Percentiles rank a stretch among this genome's conserved stretches.
These are phyloP conservation scores for Indri indri DNA, from an alignment of 2,113 vertebrate genomes.

Conservation along the genomic window DNA sequence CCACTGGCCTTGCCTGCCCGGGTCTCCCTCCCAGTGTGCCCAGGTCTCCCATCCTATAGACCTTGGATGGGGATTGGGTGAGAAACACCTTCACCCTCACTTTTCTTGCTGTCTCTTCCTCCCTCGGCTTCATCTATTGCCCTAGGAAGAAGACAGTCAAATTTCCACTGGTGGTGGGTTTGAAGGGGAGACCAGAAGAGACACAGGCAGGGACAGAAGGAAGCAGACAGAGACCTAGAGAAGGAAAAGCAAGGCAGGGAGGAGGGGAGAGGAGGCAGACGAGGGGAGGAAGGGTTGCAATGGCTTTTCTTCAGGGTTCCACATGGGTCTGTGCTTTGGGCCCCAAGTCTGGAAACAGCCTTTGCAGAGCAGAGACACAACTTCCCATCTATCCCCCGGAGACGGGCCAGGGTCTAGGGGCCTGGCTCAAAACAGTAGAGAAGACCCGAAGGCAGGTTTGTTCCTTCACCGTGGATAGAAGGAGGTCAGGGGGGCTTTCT, in stretches of 20 bases:
- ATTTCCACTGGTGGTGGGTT: background rate
- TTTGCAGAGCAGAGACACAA: background rate
- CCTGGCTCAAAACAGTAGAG: background rate
- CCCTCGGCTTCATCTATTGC: background rate
- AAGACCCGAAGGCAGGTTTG: background rate
- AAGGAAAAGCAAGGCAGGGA: background rate
- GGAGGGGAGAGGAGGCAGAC: background rate
- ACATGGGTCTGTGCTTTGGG: background rate
- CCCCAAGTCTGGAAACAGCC: background rate
- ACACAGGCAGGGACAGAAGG: background rate
- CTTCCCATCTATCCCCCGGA: background rate
- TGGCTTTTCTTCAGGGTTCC: background rate
- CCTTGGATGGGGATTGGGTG: background rate
- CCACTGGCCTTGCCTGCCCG: accelerated
- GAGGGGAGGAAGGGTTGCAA: background rate
- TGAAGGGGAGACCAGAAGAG: background rate
- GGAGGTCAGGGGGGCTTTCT: background rate
- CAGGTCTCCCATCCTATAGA: background rate
- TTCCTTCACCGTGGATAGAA: background rate
- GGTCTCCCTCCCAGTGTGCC: background rate
- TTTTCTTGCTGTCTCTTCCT: background rate
- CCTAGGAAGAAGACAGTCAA: background rate
- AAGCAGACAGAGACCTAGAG: background rate
- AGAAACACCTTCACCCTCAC: background rate
- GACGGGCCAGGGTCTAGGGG: no score